Evolutionary conservation across 2,797 vertebrate species (phyloP), one percentile per base, ranked within the genome.

Genomic region (Cuniculus paca): DNA sequence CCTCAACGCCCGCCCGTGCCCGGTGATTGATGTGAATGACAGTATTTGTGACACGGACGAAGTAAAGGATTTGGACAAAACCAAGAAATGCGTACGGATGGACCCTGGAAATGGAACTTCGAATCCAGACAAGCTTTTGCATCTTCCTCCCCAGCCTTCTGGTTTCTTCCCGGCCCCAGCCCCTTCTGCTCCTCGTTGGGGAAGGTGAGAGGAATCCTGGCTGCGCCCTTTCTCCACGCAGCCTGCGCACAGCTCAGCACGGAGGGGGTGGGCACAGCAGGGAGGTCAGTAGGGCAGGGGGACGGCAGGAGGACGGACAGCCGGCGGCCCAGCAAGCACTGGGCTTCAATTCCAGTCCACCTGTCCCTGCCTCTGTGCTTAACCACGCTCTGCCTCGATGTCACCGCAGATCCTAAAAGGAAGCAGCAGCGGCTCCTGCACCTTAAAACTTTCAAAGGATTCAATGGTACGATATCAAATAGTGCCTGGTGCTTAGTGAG

Each of bases 301-400:
- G n/a, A n/a, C n/a, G n/a, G n/a, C n/a, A n/a, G n/a, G n/a, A n/a
- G n/a, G 45, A 58, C 0, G 54, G 24, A 16, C 6, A 22, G 52
- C 17, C 4, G 5, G 6, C 0, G 1, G 39, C 24, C 28, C 31
- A 50, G 14, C 10, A 7, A n/a, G 5, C 68, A 28, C 4, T 11
- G 19, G 36, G 48, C 31, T 6, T 61, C 19, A 75, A n/a, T 4
- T 1, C 26, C 0, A 7, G 34, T 20, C 10, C 74, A 16, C 6
- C 1, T 42, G 54, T 74, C 20, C 45, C 79, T 24, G 22, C 10
- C 56, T 50, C 3, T 34, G 34, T 6, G 16, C 48, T 22, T 26
- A 42, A 72, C 22, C 2, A 63, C 4, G 34, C 28, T 26, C 17
- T 39, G 19, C n/a, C 45, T 82, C 28, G 26, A 13, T 83, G 70